Evolutionary conservation across 2,113 vertebrate species (phyloP), one percentile per base, ranked within the genome.

Genomic region (Elephas maximus): DNA sequence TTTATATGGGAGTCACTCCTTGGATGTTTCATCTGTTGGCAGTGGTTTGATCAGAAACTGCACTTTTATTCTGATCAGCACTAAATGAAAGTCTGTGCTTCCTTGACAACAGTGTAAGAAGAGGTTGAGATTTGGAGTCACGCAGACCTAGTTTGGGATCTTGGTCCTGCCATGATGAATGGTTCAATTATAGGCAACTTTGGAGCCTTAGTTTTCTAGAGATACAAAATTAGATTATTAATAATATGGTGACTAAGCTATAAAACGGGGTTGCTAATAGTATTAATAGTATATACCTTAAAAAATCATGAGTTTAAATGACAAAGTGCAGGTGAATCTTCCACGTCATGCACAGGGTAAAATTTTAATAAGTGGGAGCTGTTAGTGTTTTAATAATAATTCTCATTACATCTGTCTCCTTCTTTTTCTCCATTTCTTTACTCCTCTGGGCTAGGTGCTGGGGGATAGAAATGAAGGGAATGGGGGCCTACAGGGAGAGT

Each of bases 1-100:
- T 51, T 2, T 81, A 97, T 97, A 23, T 12, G 41, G 76, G 89
- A 95, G 87, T 94, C 77, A 48, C 90, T 97, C 63, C 91, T 97
- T 83, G 79, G 91, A 93, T 20, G n/a, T 92, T 96, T 95, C 96
- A 93, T 95, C 96, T 93, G 80, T 88, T 63, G 67, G 79, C 67
- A n/a, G 67, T 93, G 76, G 65, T 97, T 95, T 95, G 81, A 77
- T 95, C 93, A 76, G 94, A 98, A 98, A 30, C 60, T 92, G 37
- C 62, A 45, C 57, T 90, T 97, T 57, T 92, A 79, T 94, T 87
- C 85, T 51, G 88, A 86, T 95, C 51, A 81, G 85, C 77, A 97
- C 65, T 60, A 87, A 80, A 44, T 87, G 88, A 62, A 87, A 96
- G 53, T 48, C 21, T 33, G 53, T 0, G 28, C 33, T 62, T 71